Conservation (phyloP, 2,113 vertebrate genomes). For the Brevimyrus niger region DNA sequence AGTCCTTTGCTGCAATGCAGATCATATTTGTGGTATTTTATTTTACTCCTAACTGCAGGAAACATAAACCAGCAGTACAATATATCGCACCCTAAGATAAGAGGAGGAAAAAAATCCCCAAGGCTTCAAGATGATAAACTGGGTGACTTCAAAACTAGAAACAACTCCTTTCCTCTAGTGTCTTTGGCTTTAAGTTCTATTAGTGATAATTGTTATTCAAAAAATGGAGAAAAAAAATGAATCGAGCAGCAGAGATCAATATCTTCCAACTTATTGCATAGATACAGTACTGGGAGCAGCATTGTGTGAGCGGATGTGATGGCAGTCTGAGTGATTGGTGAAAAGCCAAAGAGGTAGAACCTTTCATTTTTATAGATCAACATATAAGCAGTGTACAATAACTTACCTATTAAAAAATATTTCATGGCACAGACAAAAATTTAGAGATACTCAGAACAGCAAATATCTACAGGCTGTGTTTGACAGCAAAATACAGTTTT, state of each 20-base stretch:
- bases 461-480: background rate
- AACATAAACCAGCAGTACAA: background rate
- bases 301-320: background rate
- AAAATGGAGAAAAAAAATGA: background rate
- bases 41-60: background rate
- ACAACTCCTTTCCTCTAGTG: background rate
- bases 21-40: background rate
- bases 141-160: background rate
- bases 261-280: background rate
- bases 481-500: background rate
- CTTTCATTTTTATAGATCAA: background rate
- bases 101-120: background rate
- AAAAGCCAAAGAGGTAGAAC: background rate
- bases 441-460: background rate
- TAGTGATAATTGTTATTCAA: background rate
- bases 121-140: background rate
- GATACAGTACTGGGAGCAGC: background rate
- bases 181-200: background rate
- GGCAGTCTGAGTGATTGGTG: background rate
- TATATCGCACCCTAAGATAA: background rate
- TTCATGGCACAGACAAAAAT: background rate
- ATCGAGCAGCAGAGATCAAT: background rate
- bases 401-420: background rate
- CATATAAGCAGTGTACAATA: background rate
- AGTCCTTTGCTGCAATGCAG: background rate